Evolutionary conservation across 2,797 vertebrate species (phyloP), one percentile per base, ranked within the genome.

Genomic region (Malacoraja senta): DNA sequence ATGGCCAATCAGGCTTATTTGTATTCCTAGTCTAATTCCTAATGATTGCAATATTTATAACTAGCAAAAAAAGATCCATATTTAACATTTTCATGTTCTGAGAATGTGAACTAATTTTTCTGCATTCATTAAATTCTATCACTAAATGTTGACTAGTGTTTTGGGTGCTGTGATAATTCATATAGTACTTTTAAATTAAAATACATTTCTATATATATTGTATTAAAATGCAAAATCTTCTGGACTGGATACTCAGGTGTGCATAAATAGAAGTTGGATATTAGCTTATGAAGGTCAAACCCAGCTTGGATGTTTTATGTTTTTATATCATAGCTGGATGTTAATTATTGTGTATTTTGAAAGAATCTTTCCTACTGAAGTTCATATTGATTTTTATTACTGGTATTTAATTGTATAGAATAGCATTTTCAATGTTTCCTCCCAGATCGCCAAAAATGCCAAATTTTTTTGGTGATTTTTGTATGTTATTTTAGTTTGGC

Each of bases 181-280:
- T 35, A 35, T 65, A 35, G 58, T 84, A 29, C 10, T 86, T 86
- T 29, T 68, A 88, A 88, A 68, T 32, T 12, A 92, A 92, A 91
- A 24, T 68, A 68, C 26, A 6, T 53, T 1, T 76, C 13, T 74
- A 15, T 44, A 91, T 91, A 74, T 91, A 74, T 92, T 76, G 44
- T 76, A 58, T 74, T 13, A 92, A 92, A 92, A 71, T 19, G 8
- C 44, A 21, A 91, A 32, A 15, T 92, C 24, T 26, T 92, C 38
- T 76, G 90, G 72, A 91, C 74, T 92, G 38, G 38, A 58, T 92
- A 58, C 90, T 91, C 90, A 74, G 71, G 71, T 92, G 38, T 19
- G 44, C 8, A 53, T 91, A 65, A 74, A 74, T 21, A 24, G 35
- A 91, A 44, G 35, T 91, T 91, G 90, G 68, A 72, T 72, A 44